phyloP scores from a whole-genome alignment of 2,113 vertebrate species.

The Atrichornis clamosus region DNA sequence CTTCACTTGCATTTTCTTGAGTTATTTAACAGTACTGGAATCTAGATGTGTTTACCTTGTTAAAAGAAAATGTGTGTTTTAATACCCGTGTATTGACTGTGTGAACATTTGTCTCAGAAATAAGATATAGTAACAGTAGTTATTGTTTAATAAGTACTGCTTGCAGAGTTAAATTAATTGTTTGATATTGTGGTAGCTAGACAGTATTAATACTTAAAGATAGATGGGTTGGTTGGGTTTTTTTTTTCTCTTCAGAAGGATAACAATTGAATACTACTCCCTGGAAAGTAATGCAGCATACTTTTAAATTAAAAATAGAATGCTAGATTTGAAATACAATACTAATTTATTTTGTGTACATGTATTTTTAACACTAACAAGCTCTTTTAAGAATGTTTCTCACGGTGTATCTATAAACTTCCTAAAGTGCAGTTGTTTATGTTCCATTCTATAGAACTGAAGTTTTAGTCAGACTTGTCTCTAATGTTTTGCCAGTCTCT shows the following conservation, averaged over 20 bases:
- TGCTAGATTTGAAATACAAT: not conserved
- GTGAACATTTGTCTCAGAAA: not conserved
- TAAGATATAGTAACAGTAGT: not conserved
- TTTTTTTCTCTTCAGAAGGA: not conserved
- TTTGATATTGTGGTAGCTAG: not conserved
- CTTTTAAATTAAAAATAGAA: not conserved
- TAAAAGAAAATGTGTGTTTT: not conserved
- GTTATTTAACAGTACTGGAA: not conserved
- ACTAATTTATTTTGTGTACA: not conserved
- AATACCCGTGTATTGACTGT: not conserved
- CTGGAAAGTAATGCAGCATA: not conserved
- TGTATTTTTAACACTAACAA: not conserved
- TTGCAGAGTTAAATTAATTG: not conserved
- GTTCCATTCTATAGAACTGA: not conserved
- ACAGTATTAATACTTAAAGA: not conserved
- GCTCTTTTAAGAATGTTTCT: not conserved
- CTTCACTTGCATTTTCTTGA: not conserved
- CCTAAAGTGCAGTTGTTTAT: not conserved
- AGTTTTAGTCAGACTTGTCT: not conserved
- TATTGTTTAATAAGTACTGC: not conserved
- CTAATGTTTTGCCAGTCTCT: not conserved
- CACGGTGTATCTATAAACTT: not conserved
- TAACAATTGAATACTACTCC: not conserved
- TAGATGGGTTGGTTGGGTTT: not conserved
- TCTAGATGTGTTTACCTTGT: not conserved